Conservation (phyloP, 2,888 invertebrate genomes). For the Scaptomyza flava region DNA sequence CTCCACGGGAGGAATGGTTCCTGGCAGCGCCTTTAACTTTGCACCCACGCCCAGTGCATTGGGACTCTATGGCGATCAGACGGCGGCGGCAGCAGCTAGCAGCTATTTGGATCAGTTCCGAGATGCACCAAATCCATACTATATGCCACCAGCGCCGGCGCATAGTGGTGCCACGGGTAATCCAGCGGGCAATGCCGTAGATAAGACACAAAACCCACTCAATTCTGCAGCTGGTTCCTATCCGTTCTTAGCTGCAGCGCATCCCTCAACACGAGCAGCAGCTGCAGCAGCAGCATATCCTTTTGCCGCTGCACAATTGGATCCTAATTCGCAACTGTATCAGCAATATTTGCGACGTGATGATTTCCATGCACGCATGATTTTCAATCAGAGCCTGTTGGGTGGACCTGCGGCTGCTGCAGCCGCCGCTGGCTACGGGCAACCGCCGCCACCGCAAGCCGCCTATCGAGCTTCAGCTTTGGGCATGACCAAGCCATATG, state of each 20-base stretch:
- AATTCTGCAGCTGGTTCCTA: slow-evolving; percentile 84
- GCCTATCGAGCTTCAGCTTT: slow-evolving; percentile 86
- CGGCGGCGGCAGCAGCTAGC: slow-evolving; percentile 86
- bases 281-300: slow-evolving; percentile 87
- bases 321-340: slow-evolving; percentile 88
- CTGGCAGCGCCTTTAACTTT: slow-evolving; percentile 94
- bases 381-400: slow-evolving; percentile 84
- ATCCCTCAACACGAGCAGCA: slow-evolving; percentile 84
- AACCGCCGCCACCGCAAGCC: slow-evolving; percentile 87
- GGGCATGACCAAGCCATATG: slow-evolving; percentile 90
- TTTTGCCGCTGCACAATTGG: slow-evolving; percentile 85
- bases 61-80: slow-evolving; percentile 81
- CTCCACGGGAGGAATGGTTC: slow-evolving; percentile 88
- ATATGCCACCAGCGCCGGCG: slow-evolving; percentile 85
- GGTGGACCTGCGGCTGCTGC: slow-evolving; percentile 86
- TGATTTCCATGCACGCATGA: slow-evolving; percentile 87
- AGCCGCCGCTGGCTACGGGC: slow-evolving; percentile 88
- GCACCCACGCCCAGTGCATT: slow-evolving; percentile 88
- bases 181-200: slow-evolving; percentile 63
- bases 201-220: slow-evolving; percentile 85
- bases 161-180: slow-evolving; percentile 81
- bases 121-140: slow-evolving; percentile 87
- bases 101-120: slow-evolving; percentile 89
- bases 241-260: slow-evolving; percentile 88
- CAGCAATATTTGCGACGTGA: slow-evolving; percentile 90